Conservation (phyloP, 2,888 invertebrate genomes). For the Nephrotoma flavescens region DNA sequence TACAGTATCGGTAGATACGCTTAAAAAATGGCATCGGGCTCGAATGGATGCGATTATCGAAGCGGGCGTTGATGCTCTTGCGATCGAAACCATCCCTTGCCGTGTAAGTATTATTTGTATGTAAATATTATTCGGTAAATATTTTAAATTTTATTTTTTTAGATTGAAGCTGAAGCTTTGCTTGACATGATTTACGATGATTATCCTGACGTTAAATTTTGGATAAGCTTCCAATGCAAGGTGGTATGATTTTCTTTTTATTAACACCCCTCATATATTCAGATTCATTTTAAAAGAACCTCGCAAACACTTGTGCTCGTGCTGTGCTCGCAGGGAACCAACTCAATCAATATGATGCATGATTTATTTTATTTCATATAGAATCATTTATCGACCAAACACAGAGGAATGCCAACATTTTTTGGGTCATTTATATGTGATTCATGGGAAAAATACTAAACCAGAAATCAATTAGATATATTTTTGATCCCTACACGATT, state of each 20-base stretch:
- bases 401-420: not conserved
- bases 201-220: slow-evolving; percentile 64
- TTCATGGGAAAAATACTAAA: not conserved
- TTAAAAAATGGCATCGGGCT: slow-evolving; percentile 74
- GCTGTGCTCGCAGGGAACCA: not conserved
- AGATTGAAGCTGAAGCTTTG: slow-evolving; percentile 65
- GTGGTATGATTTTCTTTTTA: slow-evolving; percentile 30
- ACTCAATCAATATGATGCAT: not conserved
- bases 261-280: not conserved
- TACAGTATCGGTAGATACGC: slow-evolving; percentile 44
- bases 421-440: not conserved
- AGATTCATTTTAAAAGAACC: not conserved
- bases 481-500: not conserved
- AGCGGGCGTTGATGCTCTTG: slow-evolving; percentile 71
- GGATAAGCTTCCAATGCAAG: slow-evolving; percentile 80
- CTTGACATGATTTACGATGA: slow-evolving; percentile 58
- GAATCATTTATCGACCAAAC: not conserved
- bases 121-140: not conserved
- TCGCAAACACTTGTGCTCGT: not conserved
- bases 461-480: not conserved
- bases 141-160: not conserved
- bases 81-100: slow-evolving; percentile 86
- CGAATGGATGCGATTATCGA: slow-evolving; percentile 64
- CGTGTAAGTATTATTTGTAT: slow-evolving; percentile 29
- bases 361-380: too few species aligned